These are phyloP conservation scores for Anneissia japonica DNA, from an alignment of 35 echinoderm and acorn worm species.

Conservation along the genomic window DNA sequence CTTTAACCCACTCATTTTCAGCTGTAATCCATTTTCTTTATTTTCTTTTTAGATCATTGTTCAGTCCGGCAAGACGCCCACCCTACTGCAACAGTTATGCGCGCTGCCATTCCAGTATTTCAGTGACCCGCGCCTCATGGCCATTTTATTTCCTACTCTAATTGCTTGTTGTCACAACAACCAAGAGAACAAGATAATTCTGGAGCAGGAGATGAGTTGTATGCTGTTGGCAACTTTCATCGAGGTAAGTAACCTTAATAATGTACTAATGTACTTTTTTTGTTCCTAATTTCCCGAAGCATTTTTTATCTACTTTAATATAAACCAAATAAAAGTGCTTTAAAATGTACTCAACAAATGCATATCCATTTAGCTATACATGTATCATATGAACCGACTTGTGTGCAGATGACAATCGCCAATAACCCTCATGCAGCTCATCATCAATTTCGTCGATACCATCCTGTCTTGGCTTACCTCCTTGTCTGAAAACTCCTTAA, in stretches of 20 bases:
- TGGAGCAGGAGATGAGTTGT: conserved; percentile 99
- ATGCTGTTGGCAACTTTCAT: conserved; percentile 64
- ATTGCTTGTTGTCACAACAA: conserved; percentile 94
- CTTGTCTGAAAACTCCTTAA: too few species aligned
- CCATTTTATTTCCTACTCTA: conserved; percentile 77
- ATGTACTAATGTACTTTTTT: neutral
- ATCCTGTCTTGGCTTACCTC: too few species aligned
- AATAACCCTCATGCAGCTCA: too few species aligned
- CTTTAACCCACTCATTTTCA: neutral
- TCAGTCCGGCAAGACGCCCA: conserved; percentile 91
- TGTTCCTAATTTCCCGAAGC: neutral
- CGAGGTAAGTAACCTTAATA: conserved; percentile 56
- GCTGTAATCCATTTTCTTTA: neutral
- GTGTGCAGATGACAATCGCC: too few species aligned
- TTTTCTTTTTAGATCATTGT: conserved; percentile 62
- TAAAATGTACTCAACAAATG: too few species aligned
- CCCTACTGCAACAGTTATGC: conserved; percentile 84
- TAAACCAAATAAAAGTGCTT: too few species aligned
- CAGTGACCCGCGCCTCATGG: conserved; percentile 85
- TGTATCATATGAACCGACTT: too few species aligned
- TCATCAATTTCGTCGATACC: too few species aligned
- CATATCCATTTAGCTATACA: too few species aligned
- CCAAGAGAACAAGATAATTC: conserved; percentile 73
- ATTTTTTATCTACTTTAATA: too few species aligned
- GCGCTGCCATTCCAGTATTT: conserved; percentile 96